Evolutionary conservation across 1,140 invertebrate genomes (phyloP).

Genomic region (Caenorhabditis inopinata): DNA sequence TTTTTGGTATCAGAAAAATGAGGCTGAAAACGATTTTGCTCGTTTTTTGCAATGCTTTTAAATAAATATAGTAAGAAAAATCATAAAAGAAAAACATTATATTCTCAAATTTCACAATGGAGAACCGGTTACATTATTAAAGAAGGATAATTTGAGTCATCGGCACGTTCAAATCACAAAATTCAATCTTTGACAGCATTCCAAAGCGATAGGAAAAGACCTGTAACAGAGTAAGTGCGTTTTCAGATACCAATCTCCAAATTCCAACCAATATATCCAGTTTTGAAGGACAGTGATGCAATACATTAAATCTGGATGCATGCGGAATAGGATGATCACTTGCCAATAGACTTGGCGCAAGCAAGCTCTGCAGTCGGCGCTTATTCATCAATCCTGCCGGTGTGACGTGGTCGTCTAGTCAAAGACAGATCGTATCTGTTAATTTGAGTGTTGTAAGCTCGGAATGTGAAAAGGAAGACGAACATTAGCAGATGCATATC

Average conservation of each 20-base stretch:
- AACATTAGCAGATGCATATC: slow-evolving; percentile 1
- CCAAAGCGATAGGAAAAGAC: not conserved
- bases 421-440: not conserved
- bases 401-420: not conserved
- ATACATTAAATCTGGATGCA: not conserved
- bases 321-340: not conserved
- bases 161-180: not conserved
- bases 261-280: not conserved
- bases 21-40: too few species aligned
- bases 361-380: not conserved
- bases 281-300: not conserved
- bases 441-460: not conserved
- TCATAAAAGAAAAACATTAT: too few species aligned
- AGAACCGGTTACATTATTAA: not conserved
- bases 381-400: not conserved
- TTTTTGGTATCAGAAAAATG: too few species aligned
- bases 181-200: not conserved
- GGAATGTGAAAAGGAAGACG: not conserved
- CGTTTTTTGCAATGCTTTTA: too few species aligned
- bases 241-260: slow-evolving; percentile 5
- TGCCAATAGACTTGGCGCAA: not conserved
- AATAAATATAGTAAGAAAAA: too few species aligned
- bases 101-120: too few species aligned
- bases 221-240: slow-evolving; percentile 2
- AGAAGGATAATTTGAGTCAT: slow-evolving; percentile 1